phyloP scores from a whole-genome alignment of 2,888 invertebrate species.

The Epinotia nisella region DNA sequence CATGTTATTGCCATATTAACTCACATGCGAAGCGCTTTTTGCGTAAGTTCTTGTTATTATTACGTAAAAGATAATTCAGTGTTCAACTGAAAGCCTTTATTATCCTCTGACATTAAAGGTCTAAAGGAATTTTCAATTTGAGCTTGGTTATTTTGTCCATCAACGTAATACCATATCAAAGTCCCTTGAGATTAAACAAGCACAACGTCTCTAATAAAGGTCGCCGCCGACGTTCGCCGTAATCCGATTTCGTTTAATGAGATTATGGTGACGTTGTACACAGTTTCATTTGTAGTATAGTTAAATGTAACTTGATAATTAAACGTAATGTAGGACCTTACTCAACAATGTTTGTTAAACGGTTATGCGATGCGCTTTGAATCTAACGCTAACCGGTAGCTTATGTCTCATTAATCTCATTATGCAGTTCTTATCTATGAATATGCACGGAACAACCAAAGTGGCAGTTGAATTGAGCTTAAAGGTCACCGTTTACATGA shows the following conservation, averaged over 20 bases:
- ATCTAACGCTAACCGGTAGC: background rate
- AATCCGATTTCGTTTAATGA: conserved; percentile 67
- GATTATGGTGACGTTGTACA: conserved; percentile 49
- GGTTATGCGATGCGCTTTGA: background rate
- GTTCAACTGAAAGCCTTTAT: background rate
- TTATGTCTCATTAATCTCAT: background rate
- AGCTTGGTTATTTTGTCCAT: conserved; percentile 39
- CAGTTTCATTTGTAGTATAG: conserved; percentile 24
- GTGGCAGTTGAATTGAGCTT: conserved; percentile 17
- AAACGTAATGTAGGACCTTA: conserved; percentile 21
- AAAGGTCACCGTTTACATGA: conserved; percentile 13
- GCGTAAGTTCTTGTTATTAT: background rate
- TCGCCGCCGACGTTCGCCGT: conserved; percentile 53
- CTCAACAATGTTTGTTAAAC: conserved; percentile 13
- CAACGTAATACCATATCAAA: conserved; percentile 47
- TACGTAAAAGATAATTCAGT: background rate
- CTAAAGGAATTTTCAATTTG: conserved; percentile 16
- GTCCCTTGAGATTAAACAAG: conserved; percentile 56
- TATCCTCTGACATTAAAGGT: conserved; percentile 9
- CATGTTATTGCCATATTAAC: background rate
- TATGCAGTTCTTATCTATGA: background rate
- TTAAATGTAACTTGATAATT: background rate
- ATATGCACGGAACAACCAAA: background rate
- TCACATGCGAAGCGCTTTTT: background rate
- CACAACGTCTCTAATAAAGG: conserved; percentile 58